These are phyloP conservation scores for Hypomesus transpacificus DNA, from an alignment of 2,113 vertebrate species.

Conservation along the genomic window DNA sequence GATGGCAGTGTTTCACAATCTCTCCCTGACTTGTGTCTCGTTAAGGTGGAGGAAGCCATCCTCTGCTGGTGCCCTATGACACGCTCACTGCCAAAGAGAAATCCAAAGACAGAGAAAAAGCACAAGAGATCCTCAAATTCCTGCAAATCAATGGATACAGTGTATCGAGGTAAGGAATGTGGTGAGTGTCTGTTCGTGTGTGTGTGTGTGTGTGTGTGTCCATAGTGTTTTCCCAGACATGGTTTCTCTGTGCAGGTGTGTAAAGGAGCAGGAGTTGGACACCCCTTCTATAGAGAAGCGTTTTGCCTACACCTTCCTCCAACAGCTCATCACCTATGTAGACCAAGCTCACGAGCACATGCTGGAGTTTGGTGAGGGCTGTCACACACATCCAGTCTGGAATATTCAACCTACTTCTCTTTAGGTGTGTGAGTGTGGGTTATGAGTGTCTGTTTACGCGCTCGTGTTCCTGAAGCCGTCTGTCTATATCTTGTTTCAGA, in stretches of 20 bases:
- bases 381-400: background rate
- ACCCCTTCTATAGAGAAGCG: slow-evolving; percentile 94
- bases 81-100: slow-evolving; percentile 97
- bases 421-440: background rate
- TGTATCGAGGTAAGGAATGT: slow-evolving; percentile 80
- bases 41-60: slow-evolving; percentile 89
- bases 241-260: slow-evolving; percentile 70
- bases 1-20: background rate
- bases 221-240: background rate
- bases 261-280: slow-evolving; percentile 89
- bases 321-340: slow-evolving; percentile 90
- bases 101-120: slow-evolving; percentile 91
- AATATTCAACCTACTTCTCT: background rate
- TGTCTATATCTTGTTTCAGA: slow-evolving; percentile 65
- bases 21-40: slow-evolving; percentile 18
- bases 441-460: background rate
- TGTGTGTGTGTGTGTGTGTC: slow-evolving; percentile 5
- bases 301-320: slow-evolving; percentile 93
- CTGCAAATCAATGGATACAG: slow-evolving; percentile 92
- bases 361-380: slow-evolving; percentile 83
- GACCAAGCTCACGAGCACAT: slow-evolving; percentile 92
- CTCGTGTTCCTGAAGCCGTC: background rate
- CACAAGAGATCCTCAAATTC: slow-evolving; percentile 95
- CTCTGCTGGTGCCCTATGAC: slow-evolving; percentile 91
- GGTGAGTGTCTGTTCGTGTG: background rate